Base-by-base conservation (phyloP, 1,140 invertebrate species). In the Scylla paramamosain region DNA sequence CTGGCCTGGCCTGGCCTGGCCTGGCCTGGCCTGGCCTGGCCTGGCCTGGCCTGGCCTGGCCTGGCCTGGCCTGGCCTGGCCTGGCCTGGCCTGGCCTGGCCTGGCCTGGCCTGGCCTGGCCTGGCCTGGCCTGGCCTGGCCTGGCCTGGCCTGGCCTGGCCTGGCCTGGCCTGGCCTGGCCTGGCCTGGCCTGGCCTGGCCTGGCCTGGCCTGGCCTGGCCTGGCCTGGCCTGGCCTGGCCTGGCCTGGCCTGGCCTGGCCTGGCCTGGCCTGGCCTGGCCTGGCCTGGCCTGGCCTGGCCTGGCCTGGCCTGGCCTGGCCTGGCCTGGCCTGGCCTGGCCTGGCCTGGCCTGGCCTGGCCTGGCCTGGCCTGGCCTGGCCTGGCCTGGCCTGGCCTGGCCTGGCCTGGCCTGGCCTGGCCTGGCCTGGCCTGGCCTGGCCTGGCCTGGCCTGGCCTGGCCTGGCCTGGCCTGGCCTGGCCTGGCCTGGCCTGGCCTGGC, bases 1-100 rank as follows among this genome's bases (percentile, higher is more conserved):
- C 91, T 39, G 91, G 31, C 91, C 46, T 39, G 91, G 31, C 31
- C 46, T 39, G 91, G 31, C 91, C 46, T 39, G 91, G 31, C 31
- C 46, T 39, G 91, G 31, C 91, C 91, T 92, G 91, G 91, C 46
- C 91, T 92, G 91, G 91, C 46, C 46, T 92, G 91, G 91, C 29
- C 91, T 52, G 91, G 91, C 46, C 91, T 45, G 91, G 46, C 91
- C 46, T 52, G 91, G 46, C 46, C 46, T 92, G 91, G 91, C 46
- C 91, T 92, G 91, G 91, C 91, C 89, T 52, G 89, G 89, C 89
- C 89, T 91, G 89, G 89, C 89, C 89, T 91, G 89, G 89, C 89
- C 89, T 91, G 89, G 89, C 89, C 89, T n/a, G 6, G 89, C 6
- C 89, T 91, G 89, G 89, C 89, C 89, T 91, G 89, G 89, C 89